Base-by-base conservation (phyloP, 1,140 invertebrate genomes). In the Drosophila seguyi region DNA sequence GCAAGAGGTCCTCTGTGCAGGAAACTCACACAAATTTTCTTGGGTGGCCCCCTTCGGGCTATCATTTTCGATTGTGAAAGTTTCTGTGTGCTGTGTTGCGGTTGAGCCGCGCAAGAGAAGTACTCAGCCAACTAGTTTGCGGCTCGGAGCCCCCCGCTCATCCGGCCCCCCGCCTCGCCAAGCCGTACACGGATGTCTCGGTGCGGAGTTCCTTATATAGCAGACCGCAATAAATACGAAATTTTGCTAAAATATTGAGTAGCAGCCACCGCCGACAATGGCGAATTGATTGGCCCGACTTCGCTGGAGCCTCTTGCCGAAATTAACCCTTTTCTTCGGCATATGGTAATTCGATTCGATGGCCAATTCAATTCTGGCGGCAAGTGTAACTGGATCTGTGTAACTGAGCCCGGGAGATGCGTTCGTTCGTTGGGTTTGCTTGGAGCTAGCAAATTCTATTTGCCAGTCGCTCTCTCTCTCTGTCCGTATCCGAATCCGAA, bases 51-150 rank as follows among this genome's bases (percentile, higher is more conserved):
- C 57, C 69, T 72, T 71, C 44, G 50, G 68, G 84, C 84, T 83
- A 87, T 87, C 76, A 88, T 88, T 87, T 87, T 87, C 84, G 84
- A 88, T 88, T 87, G 84, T 76, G 65, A 83, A 87, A 87, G 56
- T 87, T 87, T 87, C 67, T 74, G 61, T 81, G 79, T 80, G 75
- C 76, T 79, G 80, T 78, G 66, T 76, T 76, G 79, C 57, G 82
- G 83, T 80, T 80, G n/a, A n/a, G 61, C 61, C 59, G 42, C 55
- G 58, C 55, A 61, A 45, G 56, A 55, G 69, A 74, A 74, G 69
- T 74, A 62, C 74, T 77, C 74, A 76, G 74, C 48, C 73, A 86
- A 86, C 79, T 87, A 82, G 79, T 82, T 87, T 86, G 82, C 29
- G 82, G 83, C 74, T 60, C 53, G n/a, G 13, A 56, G 1, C 16